phyloP scores from a whole-genome alignment of 2,888 invertebrate genomes.

The Monochamus alternatus region DNA sequence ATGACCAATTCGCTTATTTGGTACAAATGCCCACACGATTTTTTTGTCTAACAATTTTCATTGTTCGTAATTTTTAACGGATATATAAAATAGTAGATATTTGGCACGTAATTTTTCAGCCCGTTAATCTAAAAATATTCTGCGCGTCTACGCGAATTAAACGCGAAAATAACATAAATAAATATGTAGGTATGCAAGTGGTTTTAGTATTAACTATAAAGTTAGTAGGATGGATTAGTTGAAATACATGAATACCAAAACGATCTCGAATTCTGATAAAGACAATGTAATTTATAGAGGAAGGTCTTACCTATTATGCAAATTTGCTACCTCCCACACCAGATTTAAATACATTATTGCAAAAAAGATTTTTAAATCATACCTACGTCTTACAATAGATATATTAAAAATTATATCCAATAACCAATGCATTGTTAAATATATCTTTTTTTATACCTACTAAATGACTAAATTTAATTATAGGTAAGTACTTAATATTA shows the following conservation, averaged over 20 bases:
- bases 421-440: too few relatives aligned
- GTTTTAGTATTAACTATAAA: neutral
- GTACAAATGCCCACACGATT: neutral
- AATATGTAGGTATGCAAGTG: neutral
- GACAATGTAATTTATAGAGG: constrained; percentile 8
- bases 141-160: too few relatives aligned
- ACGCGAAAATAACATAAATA: too few relatives aligned
- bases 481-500: too few relatives aligned
- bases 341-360: neutral
- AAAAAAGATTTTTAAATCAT: neutral
- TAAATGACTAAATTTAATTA: too few relatives aligned
- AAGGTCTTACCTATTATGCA: constrained; percentile 3
- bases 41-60: neutral
- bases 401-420: too few relatives aligned
- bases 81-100: neutral
- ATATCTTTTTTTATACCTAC: too few relatives aligned
- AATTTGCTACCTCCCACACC: neutral
- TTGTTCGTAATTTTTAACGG: neutral
- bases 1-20: constrained; percentile 21
- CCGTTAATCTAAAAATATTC: too few relatives aligned
- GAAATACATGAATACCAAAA: neutral
- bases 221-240: neutral
- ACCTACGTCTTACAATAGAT: neutral
- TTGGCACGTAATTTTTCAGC: too few relatives aligned
- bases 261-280: neutral